phyloP scores from a whole-genome alignment of 2,797 vertebrate species.

The Chelon auratus region DNA sequence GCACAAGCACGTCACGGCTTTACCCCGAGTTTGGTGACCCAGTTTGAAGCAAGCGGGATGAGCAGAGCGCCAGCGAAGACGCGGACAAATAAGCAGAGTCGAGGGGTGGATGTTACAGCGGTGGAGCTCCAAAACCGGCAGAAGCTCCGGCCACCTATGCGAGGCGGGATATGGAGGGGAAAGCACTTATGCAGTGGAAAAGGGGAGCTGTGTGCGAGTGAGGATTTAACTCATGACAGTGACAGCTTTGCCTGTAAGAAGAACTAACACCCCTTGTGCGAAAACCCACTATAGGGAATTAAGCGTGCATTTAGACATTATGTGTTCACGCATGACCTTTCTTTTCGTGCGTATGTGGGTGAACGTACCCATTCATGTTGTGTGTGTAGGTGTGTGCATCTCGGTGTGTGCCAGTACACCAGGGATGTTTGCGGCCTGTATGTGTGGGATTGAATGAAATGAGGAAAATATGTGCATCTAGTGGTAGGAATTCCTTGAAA shows the following conservation, averaged over 20 bases:
- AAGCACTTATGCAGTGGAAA: conserved; percentile 21
- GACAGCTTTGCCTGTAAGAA: conserved; percentile 27
- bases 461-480: neutral
- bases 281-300: conserved; percentile 17
- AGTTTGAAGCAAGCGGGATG: conserved; percentile 31
- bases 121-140: conserved; percentile 16
- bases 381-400: neutral
- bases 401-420: neutral
- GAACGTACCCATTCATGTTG: too few relatives aligned
- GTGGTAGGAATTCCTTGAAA: too few relatives aligned
- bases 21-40: conserved; percentile 57
- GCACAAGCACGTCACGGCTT: conserved; percentile 51
- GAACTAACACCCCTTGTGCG: conserved; percentile 17
- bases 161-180: neutral
- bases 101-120: conserved; percentile 26
- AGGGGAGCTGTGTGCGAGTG: conserved; percentile 16
- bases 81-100: conserved; percentile 43
- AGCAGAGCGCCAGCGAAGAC: conserved; percentile 9
- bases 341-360: too few relatives aligned
- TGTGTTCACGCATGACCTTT: conserved; percentile 1
- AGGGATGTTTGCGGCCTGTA: neutral
- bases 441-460: neutral
- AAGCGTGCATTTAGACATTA: neutral
- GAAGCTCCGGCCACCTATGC: conserved; percentile 42
- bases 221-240: conserved; percentile 31